Conservation (phyloP, 2,113 vertebrate genomes). For the Ochotona curzoniae region DNA sequence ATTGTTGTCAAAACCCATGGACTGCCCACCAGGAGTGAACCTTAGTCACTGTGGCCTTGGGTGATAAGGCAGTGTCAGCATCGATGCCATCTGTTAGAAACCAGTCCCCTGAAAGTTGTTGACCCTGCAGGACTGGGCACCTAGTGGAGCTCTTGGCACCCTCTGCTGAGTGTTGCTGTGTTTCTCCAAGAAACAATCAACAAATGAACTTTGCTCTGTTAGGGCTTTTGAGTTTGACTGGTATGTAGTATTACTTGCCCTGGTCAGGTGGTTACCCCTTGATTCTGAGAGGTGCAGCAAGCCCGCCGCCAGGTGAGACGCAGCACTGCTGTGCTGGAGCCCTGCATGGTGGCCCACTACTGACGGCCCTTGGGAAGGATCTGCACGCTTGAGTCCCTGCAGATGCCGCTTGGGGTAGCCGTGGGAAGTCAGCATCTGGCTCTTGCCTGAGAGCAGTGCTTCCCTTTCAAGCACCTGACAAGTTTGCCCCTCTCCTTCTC, state of each 20-base stretch:
- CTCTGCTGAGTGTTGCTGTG: background rate
- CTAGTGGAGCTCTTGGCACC: background rate
- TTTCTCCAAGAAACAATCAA: background rate
- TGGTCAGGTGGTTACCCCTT: background rate
- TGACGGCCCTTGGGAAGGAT: background rate
- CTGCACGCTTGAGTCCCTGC: background rate
- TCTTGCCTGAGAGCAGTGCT: slow-evolving; percentile 8
- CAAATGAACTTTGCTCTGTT: background rate
- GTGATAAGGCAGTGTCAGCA: background rate
- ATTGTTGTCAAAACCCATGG: background rate
- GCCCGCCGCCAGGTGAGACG: background rate
- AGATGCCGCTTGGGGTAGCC: background rate
- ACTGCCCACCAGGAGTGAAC: background rate
- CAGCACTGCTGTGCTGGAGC: background rate
- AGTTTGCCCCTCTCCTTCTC: background rate
- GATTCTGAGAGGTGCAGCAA: slow-evolving; percentile 13
- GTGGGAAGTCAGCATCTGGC: background rate
- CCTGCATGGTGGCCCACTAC: background rate
- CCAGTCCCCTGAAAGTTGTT: too few species aligned
- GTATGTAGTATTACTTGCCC: too few species aligned
- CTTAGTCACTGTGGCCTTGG: background rate
- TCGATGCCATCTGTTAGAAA: background rate
- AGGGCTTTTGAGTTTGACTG: background rate
- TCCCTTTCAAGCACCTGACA: slow-evolving; percentile 25
- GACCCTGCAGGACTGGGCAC: too few species aligned